Evolutionary conservation across 2,888 invertebrate genomes (phyloP).

Genomic region (Drosophila mayaguana): DNA sequence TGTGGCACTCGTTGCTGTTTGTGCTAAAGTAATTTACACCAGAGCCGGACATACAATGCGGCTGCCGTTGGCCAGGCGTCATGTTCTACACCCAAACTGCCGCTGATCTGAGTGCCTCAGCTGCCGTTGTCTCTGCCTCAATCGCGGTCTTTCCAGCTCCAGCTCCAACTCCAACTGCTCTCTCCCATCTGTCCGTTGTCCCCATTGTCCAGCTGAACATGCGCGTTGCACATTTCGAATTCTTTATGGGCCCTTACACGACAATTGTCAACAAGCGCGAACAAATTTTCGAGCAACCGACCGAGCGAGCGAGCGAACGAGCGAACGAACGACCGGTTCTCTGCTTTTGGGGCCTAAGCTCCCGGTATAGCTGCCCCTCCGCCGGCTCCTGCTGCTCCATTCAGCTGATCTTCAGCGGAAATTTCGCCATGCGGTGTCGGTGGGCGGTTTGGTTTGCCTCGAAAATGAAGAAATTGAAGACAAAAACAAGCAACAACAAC

Average conservation of each 20-base stretch:
- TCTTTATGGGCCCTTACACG: slow-evolving; percentile 74
- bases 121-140: not conserved
- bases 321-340: slow-evolving; percentile 64
- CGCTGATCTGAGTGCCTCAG: slow-evolving; percentile 1
- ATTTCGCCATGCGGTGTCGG: slow-evolving; percentile 61
- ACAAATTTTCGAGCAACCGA: slow-evolving; percentile 57
- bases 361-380: not conserved
- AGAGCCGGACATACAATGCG: slow-evolving; percentile 43
- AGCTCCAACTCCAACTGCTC: not conserved
- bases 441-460: slow-evolving; percentile 53
- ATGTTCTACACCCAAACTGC: slow-evolving; percentile 54
- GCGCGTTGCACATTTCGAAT: slow-evolving; percentile 71
- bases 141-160: too few relatives aligned
- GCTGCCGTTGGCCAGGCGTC: slow-evolving; percentile 65
- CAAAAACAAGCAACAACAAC: slow-evolving; percentile 37
- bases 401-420: slow-evolving; percentile 50
- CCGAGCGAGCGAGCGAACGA: slow-evolving; percentile 28
- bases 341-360: slow-evolving; percentile 2
- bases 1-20: slow-evolving; percentile 24
- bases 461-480: slow-evolving; percentile 76
- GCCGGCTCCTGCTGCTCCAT: not conserved
- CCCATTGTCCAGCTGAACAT: slow-evolving; percentile 53
- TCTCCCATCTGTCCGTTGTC: slow-evolving; percentile 6
- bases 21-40: slow-evolving; percentile 65
- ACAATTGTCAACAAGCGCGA: slow-evolving; percentile 79